Evolutionary conservation across 2,888 invertebrate genomes (phyloP), one percentile per base, ranked within the genome.

Genomic region (Cataglyphis cursor): DNA sequence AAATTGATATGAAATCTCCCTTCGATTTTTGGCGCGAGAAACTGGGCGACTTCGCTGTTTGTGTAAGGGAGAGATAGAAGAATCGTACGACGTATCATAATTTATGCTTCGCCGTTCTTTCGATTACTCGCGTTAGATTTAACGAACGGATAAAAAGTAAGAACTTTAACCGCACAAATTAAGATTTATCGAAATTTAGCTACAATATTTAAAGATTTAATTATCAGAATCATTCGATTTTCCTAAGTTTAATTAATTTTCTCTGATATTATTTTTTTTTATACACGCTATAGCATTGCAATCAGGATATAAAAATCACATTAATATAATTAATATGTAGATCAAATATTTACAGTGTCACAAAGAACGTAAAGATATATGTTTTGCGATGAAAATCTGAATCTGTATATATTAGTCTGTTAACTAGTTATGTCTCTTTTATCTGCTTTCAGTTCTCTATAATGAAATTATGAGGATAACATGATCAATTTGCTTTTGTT

Each of bases 11-110:
- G 88, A 88, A 91, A 90, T 86, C 91, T 89, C 87, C 82, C 83
- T 91, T 87, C 89, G 90, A 87, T 89, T 90, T 89, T 87, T 83
- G 88, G 90, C 87, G 82, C 54, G 68, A 62, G 75, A n/a, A 65
- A 48, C 64, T 41, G 70, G 64, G 41, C 31, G 48, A 35, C 51
- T 44, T 51, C 51, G 84, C 59, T 28, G 80, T 12, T 35, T 64
- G 74, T 12, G 85, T 70, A 28, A 82, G 73, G 31, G 24, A 8
- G 35, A 80, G 48, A 70, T 68, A 65, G 73, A 80, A 82, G 68
- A 80, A 85, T 87, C 82, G 82, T 75, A 75, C 59, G 89, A 85
- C 83, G 76, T 70, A 61, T 61, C 38, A 88, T 90, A 89, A 89
- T 88, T 90, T 88, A 89, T 89, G 83, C 90, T 81, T 48, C 87